A percentile compares a stretch with the other conserved stretches of the same genome.
These are phyloP conservation scores for Drosophila incognita DNA, from an alignment of 2,888 invertebrate genomes.

Conservation along the genomic window DNA sequence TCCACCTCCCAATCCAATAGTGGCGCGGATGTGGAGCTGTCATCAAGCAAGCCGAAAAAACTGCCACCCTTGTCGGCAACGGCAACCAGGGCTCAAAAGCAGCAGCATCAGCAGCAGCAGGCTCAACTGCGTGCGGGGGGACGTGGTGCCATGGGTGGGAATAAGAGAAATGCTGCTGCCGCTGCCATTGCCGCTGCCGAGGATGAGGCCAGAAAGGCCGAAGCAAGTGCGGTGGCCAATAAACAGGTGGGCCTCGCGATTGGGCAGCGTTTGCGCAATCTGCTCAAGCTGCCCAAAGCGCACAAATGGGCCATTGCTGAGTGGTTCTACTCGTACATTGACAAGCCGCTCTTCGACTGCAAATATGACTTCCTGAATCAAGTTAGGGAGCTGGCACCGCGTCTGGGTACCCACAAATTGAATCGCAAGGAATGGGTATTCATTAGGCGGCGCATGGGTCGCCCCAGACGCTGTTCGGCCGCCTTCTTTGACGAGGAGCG, in stretches of 20 bases:
- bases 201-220: slow-evolving; percentile 72
- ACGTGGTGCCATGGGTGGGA: slow-evolving; percentile 14
- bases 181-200: slow-evolving; percentile 32
- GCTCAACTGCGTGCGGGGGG: slow-evolving; percentile 2
- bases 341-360: slow-evolving; percentile 96
- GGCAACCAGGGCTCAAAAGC: slow-evolving; percentile 13
- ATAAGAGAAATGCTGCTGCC: slow-evolving; percentile 28
- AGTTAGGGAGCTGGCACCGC: slow-evolving; percentile 96
- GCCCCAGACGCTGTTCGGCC: slow-evolving; percentile 96
- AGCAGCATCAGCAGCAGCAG: slow-evolving; percentile 5
- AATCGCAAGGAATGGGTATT: slow-evolving; percentile 97
- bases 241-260: slow-evolving; percentile 95
- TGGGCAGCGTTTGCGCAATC: slow-evolving; percentile 94
- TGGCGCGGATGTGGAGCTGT: slow-evolving; percentile 26
- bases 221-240: slow-evolving; percentile 88
- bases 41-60: slow-evolving; percentile 26
- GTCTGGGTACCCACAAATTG: slow-evolving; percentile 92
- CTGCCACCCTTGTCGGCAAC: slow-evolving; percentile 27
- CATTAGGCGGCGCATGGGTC: slow-evolving; percentile 97
- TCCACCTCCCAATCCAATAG: slow-evolving; percentile 27
- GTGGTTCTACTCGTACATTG: slow-evolving; percentile 99
- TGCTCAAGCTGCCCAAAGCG: slow-evolving; percentile 98
- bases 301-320: slow-evolving; percentile 99
- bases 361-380: slow-evolving; percentile 90
- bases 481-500: slow-evolving; percentile 98